Percentiles rank a stretch among this genome's conserved stretches.
phyloP scores from a whole-genome alignment of 2,113 vertebrate genomes.

The Panthera tigris region DNA sequence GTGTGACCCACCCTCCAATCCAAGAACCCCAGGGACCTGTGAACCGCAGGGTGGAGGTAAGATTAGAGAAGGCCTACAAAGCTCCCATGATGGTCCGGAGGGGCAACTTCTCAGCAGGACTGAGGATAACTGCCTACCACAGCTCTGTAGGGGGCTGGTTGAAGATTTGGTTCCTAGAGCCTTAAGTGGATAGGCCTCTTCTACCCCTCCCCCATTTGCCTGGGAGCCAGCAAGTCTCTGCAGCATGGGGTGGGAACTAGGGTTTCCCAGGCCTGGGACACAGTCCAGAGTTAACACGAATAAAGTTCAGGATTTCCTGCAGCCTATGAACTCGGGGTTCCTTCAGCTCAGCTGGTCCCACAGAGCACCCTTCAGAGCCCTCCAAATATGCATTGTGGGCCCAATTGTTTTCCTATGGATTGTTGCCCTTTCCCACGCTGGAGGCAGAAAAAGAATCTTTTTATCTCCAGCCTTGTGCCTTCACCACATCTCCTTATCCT shows the following conservation, averaged over 20 bases:
- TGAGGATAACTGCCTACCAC: no score
- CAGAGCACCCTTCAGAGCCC: background rate
- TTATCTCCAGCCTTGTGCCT: background rate
- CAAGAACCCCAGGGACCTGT: no score
- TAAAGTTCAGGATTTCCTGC: slow-evolving; percentile 7
- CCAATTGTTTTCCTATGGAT: background rate
- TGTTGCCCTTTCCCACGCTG: slow-evolving; percentile 28
- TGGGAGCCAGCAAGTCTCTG: background rate
- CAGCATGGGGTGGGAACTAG: background rate
- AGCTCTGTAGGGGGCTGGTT: accelerated
- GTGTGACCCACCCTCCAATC: accelerated
- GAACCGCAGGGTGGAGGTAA: background rate
- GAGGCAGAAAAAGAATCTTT: background rate
- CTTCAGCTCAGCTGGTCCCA: background rate
- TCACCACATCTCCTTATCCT: background rate
- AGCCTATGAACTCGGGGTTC: background rate
- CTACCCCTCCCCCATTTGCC: background rate
- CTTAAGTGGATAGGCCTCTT: background rate
- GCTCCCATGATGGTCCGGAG: background rate
- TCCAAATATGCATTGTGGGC: accelerated
- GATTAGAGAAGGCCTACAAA: accelerated
- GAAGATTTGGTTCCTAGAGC: background rate
- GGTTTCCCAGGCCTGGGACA: background rate
- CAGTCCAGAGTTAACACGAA: background rate
- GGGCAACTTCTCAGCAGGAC: background rate